These are phyloP conservation scores for Choloepus hoffmanni DNA, from an alignment of 2,113 vertebrate genomes.

Conservation along the genomic window DNA sequence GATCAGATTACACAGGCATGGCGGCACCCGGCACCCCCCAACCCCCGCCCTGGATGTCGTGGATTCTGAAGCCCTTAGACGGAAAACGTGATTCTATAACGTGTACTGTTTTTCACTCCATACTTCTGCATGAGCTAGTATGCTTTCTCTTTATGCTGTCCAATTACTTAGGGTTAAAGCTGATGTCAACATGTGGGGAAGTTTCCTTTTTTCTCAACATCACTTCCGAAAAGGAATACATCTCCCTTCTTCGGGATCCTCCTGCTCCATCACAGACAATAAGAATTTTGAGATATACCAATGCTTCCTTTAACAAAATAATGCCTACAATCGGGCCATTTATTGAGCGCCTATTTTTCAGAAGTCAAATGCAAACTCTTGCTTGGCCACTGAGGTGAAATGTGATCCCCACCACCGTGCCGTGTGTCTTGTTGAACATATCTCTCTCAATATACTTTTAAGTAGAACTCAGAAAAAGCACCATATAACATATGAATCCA, in stretches of 20 bases:
- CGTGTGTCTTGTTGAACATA: background rate
- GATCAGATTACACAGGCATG: conserved; percentile 80
- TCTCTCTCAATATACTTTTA: conserved; percentile 3
- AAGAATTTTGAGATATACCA: conserved; percentile 9
- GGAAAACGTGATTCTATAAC: conserved; percentile 73
- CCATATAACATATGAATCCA: background rate
- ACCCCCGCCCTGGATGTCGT: conserved; percentile 75
- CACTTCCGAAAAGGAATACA: conserved; percentile 47
- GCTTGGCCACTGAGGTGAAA: background rate
- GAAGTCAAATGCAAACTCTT: background rate
- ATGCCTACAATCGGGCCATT: background rate
- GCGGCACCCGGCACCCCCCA: background rate
- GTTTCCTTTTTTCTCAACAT: conserved; percentile 44
- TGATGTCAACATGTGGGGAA: conserved; percentile 5
- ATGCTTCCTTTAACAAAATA: background rate
- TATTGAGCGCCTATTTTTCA: background rate
- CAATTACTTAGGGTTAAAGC: background rate
- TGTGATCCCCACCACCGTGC: background rate
- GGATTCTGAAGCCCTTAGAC: conserved; percentile 78
- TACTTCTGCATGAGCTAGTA: background rate
- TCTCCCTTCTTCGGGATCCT: conserved; percentile 24
- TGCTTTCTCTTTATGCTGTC: conserved; percentile 16
- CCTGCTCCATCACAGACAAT: background rate
- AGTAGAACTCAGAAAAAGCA: conserved; percentile 32
- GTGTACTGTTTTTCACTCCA: conserved; percentile 65